Evolutionary conservation across 1,140 invertebrate genomes (phyloP).

Genomic region (Anthonomus grandis): DNA sequence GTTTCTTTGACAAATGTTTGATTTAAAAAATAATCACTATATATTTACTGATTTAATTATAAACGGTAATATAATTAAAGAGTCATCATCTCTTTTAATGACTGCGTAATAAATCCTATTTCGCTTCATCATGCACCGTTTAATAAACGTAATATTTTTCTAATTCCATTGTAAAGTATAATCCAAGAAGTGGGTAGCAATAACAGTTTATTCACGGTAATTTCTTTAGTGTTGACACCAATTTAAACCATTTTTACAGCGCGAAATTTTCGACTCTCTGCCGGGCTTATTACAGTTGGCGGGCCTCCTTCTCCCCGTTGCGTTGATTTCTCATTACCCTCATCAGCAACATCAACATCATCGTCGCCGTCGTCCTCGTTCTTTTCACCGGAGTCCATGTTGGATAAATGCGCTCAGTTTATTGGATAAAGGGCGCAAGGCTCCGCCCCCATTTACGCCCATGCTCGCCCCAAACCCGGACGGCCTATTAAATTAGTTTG

Average conservation of each 20-base stretch:
- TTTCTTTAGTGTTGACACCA: constrained; percentile 35
- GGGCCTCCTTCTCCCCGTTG: too few species aligned
- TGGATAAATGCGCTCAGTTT: constrained; percentile 28
- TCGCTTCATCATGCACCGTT: constrained; percentile 11
- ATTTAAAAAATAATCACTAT: too few species aligned
- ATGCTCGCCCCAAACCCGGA: constrained; percentile 27
- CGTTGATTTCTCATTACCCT: constrained; percentile 27
- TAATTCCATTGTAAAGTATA: constrained; percentile 16
- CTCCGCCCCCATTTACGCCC: constrained; percentile 37
- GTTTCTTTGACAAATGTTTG: too few species aligned
- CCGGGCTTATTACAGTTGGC: constrained; percentile 32
- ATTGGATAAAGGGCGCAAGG: constrained; percentile 27
- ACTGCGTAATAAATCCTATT: background rate
- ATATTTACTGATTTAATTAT: too few species aligned
- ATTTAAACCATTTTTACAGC: constrained; percentile 34
- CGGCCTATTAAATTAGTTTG: constrained; percentile 39
- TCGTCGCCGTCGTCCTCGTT: constrained; percentile 27
- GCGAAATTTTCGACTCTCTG: constrained; percentile 31
- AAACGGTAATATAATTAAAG: too few species aligned
- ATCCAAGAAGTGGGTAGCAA: constrained; percentile 30
- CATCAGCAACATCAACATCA: too few species aligned
- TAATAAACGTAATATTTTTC: constrained; percentile 15
- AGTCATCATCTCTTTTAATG: too few species aligned
- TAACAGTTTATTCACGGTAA: constrained; percentile 34
- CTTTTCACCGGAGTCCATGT: constrained; percentile 42